phyloP scores from a whole-genome alignment of 2,888 invertebrate species.

The Smittia aterrima region DNA sequence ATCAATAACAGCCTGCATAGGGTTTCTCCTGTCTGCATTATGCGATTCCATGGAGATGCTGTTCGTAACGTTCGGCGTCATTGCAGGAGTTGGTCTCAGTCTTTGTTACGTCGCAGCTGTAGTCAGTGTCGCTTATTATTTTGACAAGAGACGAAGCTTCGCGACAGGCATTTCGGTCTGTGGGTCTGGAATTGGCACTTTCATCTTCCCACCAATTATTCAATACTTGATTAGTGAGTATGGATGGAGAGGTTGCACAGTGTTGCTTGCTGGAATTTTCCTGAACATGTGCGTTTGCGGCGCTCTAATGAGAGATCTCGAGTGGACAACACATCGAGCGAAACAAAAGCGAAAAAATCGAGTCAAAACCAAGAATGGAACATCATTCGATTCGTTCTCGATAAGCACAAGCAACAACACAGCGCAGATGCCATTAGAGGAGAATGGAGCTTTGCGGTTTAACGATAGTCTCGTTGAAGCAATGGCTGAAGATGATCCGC shows the following conservation, averaged over 20 bases:
- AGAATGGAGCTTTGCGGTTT: constrained; percentile 27
- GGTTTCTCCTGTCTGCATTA: constrained; percentile 75
- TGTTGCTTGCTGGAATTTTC: constrained; percentile 78
- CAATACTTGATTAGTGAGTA: constrained; percentile 71
- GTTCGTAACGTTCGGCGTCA: constrained; percentile 77
- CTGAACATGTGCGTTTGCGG: constrained; percentile 80
- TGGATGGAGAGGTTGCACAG: constrained; percentile 79
- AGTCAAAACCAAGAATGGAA: constrained; percentile 62
- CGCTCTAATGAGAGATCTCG: constrained; percentile 65
- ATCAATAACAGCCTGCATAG: constrained; percentile 69
- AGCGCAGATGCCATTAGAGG: constrained; percentile 48
- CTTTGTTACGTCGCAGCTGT: constrained; percentile 88
- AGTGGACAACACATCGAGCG: constrained; percentile 59
- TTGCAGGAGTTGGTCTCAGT: constrained; percentile 81
- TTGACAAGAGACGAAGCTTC: constrained; percentile 77
- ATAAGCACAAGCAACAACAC: constrained; percentile 67
- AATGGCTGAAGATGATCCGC: constrained; percentile 49
- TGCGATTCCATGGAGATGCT: constrained; percentile 73
- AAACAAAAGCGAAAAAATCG: constrained; percentile 64
- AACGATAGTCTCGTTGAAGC: constrained; percentile 43
- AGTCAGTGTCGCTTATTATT: constrained; percentile 87
- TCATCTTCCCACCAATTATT: constrained; percentile 79
- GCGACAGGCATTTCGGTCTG: constrained; percentile 85
- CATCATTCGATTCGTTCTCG: constrained; percentile 69
- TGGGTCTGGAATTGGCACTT: constrained; percentile 85